Conservation (phyloP, 2,888 invertebrate genomes). For the Barypeithes pellucidus region DNA sequence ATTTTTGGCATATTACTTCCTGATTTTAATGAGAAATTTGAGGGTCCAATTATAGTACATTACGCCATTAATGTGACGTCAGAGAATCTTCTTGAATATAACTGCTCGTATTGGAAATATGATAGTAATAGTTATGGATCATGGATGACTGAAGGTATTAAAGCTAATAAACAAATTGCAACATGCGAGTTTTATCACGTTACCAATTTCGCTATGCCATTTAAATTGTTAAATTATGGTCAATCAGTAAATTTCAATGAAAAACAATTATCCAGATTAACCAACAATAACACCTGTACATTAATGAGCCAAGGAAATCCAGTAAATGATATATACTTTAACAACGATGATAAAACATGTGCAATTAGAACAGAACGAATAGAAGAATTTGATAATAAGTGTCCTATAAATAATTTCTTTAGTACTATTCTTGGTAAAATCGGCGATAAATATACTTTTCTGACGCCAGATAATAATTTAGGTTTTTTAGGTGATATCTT, state of each 20-base stretch:
- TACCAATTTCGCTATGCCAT: conserved; percentile 34
- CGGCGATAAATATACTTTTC: not conserved
- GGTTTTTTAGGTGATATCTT: not conserved
- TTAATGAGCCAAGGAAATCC: not conserved
- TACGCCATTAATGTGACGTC: conserved; percentile 22
- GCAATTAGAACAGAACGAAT: not conserved
- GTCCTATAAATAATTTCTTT: not conserved
- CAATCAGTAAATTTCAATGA: not conserved
- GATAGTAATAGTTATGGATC: conserved; percentile 6
- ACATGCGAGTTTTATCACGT: conserved; percentile 48
- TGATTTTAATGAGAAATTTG: conserved; percentile 41
- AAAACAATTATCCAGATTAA: not conserved
- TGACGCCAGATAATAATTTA: not conserved
- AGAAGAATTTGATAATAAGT: not conserved
- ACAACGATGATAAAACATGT: not conserved
- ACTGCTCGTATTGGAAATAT: conserved; percentile 57
- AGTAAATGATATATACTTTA: not conserved
- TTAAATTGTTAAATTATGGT: not conserved
- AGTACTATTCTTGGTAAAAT: not conserved
- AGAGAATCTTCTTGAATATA: conserved; percentile 26
- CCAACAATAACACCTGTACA: not conserved
- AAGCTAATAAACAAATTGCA: conserved; percentile 1
- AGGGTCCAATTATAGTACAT: conserved; percentile 39
- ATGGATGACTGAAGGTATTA: conserved; percentile 42
- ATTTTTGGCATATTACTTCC: conserved; percentile 55